phyloP scores from a whole-genome alignment of 1,140 invertebrate species.

The Sesamia nonagrioides region DNA sequence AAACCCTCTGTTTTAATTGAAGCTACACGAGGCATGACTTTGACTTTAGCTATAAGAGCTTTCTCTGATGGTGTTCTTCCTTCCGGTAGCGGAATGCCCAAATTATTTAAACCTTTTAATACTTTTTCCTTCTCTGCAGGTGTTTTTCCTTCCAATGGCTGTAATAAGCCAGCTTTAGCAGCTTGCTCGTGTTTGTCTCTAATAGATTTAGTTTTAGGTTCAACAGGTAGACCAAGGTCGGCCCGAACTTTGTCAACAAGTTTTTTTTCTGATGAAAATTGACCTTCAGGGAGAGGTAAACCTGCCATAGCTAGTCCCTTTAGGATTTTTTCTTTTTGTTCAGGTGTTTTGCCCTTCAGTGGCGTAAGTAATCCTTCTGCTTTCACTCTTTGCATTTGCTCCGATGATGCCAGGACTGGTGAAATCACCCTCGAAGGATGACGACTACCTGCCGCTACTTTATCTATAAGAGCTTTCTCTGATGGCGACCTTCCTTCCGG shows the following conservation, averaged over 20 bases:
- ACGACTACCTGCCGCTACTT: no score
- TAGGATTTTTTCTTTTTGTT: slow-evolving; percentile 58
- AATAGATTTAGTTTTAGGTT: neutral
- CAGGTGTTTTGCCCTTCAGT: slow-evolving; percentile 58
- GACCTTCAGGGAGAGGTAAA: slow-evolving; percentile 23
- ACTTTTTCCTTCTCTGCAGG: neutral
- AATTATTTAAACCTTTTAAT: neutral
- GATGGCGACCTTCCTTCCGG: slow-evolving; percentile 29
- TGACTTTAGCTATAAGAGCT: neutral
- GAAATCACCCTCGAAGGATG: no score
- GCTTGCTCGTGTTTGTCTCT: neutral
- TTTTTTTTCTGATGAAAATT: neutral
- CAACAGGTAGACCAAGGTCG: neutral
- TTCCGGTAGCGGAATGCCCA: slow-evolving; percentile 36
- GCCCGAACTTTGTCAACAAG: neutral
- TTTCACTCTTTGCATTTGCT: neutral
- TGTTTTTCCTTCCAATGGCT: neutral
- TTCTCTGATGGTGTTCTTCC: slow-evolving; percentile 7
- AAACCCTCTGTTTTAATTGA: slow-evolving; percentile 1
- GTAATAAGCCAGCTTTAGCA: neutral
- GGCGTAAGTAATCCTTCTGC: slow-evolving; percentile 37
- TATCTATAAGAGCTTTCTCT: slow-evolving; percentile 6
- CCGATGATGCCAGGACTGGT: neutral
- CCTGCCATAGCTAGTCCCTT: slow-evolving; percentile 52
- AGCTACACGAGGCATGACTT: neutral